Conservation (phyloP, 2,113 vertebrate genomes). For the Oryzias javanicus region DNA sequence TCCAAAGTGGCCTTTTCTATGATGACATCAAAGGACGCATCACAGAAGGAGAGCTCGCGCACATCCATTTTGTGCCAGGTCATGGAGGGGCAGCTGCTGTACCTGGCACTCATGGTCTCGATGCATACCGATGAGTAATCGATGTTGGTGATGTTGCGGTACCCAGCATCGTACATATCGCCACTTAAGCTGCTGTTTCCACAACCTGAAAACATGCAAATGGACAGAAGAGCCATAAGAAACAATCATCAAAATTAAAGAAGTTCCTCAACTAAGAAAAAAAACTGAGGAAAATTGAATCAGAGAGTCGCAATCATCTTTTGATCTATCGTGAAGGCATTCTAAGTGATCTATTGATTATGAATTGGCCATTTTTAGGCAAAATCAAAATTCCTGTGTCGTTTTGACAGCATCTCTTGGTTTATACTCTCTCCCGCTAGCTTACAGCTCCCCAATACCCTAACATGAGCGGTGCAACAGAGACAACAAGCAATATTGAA, state of each 20-base stretch:
- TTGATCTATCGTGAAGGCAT: no score
- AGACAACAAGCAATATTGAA: no score
- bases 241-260: not conserved
- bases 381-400: no score
- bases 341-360: no score
- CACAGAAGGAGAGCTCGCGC: slow-evolving; percentile 78
- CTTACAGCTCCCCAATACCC: no score
- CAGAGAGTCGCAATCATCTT: no score
- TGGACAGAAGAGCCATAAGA: not conserved
- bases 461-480: no score
- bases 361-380: no score
- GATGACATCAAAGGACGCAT: slow-evolving; percentile 82
- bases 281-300: no score
- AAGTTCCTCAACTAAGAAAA: not conserved
- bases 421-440: no score
- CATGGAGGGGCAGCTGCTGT: slow-evolving; percentile 75
- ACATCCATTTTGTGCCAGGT: slow-evolving; percentile 89
- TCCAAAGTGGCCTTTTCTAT: slow-evolving; percentile 92
- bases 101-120: slow-evolving; percentile 77
- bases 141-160: slow-evolving; percentile 84
- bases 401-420: no score
- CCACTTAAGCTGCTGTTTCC: slow-evolving; percentile 89
- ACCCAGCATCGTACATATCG: slow-evolving; percentile 81
- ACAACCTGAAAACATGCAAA: slow-evolving; percentile 79
- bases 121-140: slow-evolving; percentile 91